phyloP scores from a whole-genome alignment of 2,797 vertebrate species.

The Tokudaia tokunoshimensis region DNA sequence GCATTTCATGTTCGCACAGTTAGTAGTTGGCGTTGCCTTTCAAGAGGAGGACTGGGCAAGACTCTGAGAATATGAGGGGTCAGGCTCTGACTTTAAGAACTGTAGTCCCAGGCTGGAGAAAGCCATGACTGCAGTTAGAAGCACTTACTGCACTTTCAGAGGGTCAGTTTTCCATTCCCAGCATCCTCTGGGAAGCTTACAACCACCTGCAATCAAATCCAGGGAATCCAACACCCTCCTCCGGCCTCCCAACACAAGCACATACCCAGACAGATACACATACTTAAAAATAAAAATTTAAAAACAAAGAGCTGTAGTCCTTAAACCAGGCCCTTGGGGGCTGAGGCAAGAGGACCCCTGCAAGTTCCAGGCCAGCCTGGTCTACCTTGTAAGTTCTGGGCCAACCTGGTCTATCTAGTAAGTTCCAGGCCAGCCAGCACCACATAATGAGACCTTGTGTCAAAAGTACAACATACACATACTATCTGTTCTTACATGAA shows the following conservation, averaged over 20 bases:
- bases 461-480: neutral
- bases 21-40: slow-evolving; percentile 28
- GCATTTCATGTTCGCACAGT: slow-evolving; percentile 1
- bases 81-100: slow-evolving; percentile 37
- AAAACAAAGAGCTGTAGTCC: neutral
- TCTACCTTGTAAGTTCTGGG: neutral
- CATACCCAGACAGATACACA: neutral
- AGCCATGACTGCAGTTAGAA: neutral
- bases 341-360: neutral
- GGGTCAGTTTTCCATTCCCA: neutral
- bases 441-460: neutral
- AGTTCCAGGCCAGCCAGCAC: neutral
- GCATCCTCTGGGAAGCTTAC: neutral
- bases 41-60: neutral
- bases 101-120: neutral
- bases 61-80: neutral
- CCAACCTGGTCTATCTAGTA: neutral
- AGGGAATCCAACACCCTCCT: neutral
- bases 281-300: neutral
- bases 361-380: neutral
- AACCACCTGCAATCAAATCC: neutral
- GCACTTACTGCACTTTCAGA: neutral
- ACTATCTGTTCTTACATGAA: neutral
- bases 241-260: too few species aligned
- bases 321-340: neutral